These are phyloP conservation scores for Danio aesculapii DNA, from an alignment of 2,797 vertebrate species.

Conservation along the genomic window DNA sequence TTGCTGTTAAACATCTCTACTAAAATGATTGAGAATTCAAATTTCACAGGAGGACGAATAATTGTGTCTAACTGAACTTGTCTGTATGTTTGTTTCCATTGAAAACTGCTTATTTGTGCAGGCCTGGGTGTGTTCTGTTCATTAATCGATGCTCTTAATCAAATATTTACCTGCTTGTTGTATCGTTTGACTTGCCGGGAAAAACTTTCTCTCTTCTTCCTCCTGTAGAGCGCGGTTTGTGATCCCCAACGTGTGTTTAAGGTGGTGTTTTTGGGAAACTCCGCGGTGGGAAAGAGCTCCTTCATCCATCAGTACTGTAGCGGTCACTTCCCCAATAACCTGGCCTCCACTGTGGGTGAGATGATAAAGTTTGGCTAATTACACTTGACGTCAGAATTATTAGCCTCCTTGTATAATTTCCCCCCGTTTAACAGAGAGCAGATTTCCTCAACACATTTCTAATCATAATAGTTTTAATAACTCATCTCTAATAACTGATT, in stretches of 20 bases:
- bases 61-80: too few relatives aligned
- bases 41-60: too few relatives aligned
- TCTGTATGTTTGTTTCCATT: background rate
- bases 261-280: conserved; percentile 87
- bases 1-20: too few relatives aligned
- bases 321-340: conserved; percentile 72
- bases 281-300: conserved; percentile 86
- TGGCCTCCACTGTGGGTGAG: conserved; percentile 81
- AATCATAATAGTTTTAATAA: too few relatives aligned
- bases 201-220: background rate
- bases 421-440: too few relatives aligned
- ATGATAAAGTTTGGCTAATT: background rate
- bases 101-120: background rate
- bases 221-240: conserved; percentile 59
- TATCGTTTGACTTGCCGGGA: background rate
- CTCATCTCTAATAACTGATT: too few relatives aligned
- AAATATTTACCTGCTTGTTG: background rate
- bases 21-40: too few relatives aligned
- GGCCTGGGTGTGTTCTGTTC: background rate
- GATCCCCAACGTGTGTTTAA: conserved; percentile 80
- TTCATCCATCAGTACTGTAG: conserved; percentile 86
- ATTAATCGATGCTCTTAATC: background rate
- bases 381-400: too few relatives aligned
- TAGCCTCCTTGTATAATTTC: too few relatives aligned
- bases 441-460: too few relatives aligned